Evolutionary conservation across 2,797 vertebrate genomes (phyloP).

Genomic region (Enteromius mattozi): DNA sequence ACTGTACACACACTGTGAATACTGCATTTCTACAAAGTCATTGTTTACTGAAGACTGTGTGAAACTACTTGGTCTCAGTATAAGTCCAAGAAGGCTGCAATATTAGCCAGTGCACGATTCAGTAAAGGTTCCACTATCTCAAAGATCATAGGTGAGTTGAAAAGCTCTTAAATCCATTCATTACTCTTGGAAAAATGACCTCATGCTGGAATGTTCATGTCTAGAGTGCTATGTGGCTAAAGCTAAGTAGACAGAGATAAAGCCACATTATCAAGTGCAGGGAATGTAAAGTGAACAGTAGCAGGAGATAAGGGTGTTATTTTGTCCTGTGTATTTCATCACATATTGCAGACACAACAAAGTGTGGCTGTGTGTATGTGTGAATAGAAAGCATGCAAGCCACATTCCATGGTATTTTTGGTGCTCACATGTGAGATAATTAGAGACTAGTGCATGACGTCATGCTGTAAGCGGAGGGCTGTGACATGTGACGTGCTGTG

Average conservation of each 20-base stretch:
- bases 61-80: not conserved
- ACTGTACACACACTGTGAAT: not conserved
- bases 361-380: constrained; percentile 59
- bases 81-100: not conserved
- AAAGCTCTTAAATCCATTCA: constrained; percentile 18
- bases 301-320: constrained; percentile 76
- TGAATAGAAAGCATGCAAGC: constrained; percentile 54
- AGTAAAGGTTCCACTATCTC: not conserved
- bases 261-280: constrained; percentile 69
- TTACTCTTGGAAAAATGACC: constrained; percentile 31
- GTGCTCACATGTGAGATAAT: constrained; percentile 65
- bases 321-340: constrained; percentile 64
- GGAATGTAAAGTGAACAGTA: constrained; percentile 72
- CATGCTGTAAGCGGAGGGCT: constrained; percentile 34
- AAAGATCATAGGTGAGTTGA: constrained; percentile 10
- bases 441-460: constrained; percentile 60
- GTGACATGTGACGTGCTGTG: constrained; percentile 19
- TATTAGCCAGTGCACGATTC: not conserved
- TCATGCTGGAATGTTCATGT: constrained; percentile 36
- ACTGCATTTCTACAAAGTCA: not conserved
- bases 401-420: constrained; percentile 59
- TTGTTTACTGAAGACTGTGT: not conserved
- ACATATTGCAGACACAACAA: constrained; percentile 57
- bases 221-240: constrained; percentile 64
- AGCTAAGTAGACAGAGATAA: constrained; percentile 68